A percentile compares a stretch with the other conserved stretches of the same genome.
Conservation (phyloP, 2,113 vertebrate genomes). For the Gallinago paraguaiae region DNA sequence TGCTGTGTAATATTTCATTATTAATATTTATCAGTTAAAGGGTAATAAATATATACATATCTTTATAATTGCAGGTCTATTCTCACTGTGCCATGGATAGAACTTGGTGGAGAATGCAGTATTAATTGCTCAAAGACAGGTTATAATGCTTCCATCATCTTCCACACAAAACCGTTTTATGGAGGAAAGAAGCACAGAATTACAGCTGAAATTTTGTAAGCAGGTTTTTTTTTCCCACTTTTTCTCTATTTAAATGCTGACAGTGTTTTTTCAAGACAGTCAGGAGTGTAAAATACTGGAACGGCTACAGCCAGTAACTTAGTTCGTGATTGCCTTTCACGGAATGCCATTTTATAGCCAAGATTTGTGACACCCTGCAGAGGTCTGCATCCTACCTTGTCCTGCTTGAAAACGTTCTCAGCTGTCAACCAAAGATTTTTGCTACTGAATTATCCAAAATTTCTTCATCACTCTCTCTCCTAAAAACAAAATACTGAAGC, state of each 20-base stretch:
- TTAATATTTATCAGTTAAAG: background rate
- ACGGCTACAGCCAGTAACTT: background rate
- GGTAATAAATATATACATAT: background rate
- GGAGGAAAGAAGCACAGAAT: constrained; percentile 98
- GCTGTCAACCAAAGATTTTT: background rate
- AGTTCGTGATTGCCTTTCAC: background rate
- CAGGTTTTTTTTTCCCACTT: background rate
- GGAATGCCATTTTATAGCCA: background rate
- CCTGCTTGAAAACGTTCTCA: background rate
- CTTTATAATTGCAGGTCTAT: constrained; percentile 85
- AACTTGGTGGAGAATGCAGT: constrained; percentile 95
- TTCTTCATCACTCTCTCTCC: background rate
- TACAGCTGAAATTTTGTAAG: constrained; percentile 99
- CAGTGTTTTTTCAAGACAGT: background rate
- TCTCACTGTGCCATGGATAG: constrained; percentile 98
- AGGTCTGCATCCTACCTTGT: background rate
- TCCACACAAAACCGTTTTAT: constrained; percentile 99
- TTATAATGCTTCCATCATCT: constrained; percentile 92
- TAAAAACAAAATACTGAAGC: background rate
- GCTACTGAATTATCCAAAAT: background rate
- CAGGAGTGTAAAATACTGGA: background rate
- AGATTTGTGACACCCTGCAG: background rate
- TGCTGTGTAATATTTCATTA: background rate
- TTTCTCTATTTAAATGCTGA: background rate
- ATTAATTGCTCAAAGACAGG: constrained; percentile 97